A percentile compares a stretch with the other conserved stretches of the same genome.
Conservation (phyloP, 2,113 vertebrate species). For the Rissa tridactyla region DNA sequence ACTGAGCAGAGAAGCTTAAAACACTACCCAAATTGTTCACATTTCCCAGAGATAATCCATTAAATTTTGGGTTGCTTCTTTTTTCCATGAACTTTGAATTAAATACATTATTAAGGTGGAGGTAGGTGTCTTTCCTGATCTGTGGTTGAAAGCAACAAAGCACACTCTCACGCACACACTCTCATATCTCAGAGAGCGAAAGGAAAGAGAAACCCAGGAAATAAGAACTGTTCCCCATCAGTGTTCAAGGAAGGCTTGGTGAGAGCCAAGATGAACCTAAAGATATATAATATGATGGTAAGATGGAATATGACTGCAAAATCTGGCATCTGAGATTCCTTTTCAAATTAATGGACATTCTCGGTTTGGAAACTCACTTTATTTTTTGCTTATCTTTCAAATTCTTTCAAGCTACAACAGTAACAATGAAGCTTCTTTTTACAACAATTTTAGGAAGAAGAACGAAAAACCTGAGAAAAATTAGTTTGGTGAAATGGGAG, state of each 20-base stretch:
- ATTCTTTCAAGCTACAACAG: not conserved
- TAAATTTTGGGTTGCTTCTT: not conserved
- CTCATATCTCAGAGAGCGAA: not conserved
- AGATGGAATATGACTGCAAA: not conserved
- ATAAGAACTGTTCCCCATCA: not conserved
- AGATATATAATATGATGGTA: not conserved
- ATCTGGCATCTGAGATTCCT: not conserved
- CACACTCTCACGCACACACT: not conserved
- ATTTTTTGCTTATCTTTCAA: not conserved
- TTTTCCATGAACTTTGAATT: not conserved
- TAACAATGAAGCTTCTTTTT: not conserved
- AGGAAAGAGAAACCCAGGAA: not conserved
- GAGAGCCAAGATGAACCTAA: not conserved
- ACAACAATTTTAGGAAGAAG: not conserved
- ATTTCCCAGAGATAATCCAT: not conserved
- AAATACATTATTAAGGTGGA: not conserved
- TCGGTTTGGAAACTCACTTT: fast-evolving
- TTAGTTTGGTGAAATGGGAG: not conserved
- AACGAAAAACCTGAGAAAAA: not conserved
- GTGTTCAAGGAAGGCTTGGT: not conserved
- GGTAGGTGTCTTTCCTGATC: not conserved
- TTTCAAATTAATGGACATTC: not conserved
- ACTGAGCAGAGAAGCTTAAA: not conserved
- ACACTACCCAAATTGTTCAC: not conserved
- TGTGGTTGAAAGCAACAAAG: not conserved